phyloP scores from a whole-genome alignment of 2,888 invertebrate genomes.

The Philereme vetulata region DNA sequence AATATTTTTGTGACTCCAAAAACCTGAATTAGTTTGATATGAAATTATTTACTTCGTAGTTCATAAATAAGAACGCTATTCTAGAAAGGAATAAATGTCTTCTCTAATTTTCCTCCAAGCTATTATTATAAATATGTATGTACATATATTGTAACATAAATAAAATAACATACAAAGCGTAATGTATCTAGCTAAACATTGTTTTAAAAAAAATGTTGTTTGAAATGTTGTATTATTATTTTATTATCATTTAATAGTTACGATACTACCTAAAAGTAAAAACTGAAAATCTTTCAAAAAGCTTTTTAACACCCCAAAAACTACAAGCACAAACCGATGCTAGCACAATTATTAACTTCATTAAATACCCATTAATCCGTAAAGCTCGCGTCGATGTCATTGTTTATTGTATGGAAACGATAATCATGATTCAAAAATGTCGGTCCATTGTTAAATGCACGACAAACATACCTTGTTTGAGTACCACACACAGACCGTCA shows the following conservation, averaged over 20 bases:
- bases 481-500: constrained; percentile 64
- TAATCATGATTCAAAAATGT: constrained; percentile 54
- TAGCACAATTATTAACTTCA: constrained; percentile 47
- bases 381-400: constrained; percentile 48
- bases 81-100: background rate
- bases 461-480: constrained; percentile 64
- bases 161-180: too few relatives aligned
- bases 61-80: background rate
- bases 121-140: too few relatives aligned
- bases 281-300: background rate
- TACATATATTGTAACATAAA: too few relatives aligned
- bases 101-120: too few relatives aligned
- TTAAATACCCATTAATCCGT: constrained; percentile 65
- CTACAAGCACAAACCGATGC: constrained; percentile 15
- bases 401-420: constrained; percentile 53
- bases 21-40: background rate
- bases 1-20: background rate
- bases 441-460: constrained; percentile 54
- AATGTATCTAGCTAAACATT: too few relatives aligned
- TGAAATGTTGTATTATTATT: too few relatives aligned
- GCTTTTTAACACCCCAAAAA: constrained; percentile 10
- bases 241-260: background rate
- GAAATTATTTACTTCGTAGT: background rate
- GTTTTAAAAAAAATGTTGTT: too few relatives aligned
- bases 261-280: background rate